Evolutionary conservation across 2,797 vertebrate species (phyloP).

Genomic region (Anabacerthia variegaticeps): DNA sequence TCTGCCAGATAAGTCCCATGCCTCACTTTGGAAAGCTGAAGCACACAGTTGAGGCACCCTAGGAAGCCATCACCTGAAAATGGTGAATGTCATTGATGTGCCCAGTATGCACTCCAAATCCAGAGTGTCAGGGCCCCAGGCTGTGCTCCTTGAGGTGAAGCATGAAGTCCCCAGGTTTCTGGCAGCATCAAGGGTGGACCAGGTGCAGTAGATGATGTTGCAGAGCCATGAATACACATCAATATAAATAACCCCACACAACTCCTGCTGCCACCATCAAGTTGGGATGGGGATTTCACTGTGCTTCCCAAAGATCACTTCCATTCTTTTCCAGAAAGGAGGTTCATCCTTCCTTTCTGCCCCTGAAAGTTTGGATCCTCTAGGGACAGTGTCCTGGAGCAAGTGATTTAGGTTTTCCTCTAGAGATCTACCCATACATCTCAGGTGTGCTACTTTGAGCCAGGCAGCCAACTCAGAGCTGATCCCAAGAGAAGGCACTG

Average conservation of each 20-base stretch:
- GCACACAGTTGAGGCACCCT: background rate
- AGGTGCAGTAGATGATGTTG: background rate
- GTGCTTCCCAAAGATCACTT: accelerated
- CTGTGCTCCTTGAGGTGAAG: background rate
- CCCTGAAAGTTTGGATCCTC: background rate
- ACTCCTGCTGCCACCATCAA: background rate
- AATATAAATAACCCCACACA: background rate
- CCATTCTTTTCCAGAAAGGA: background rate
- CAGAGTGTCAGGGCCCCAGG: background rate
- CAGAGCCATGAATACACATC: background rate
- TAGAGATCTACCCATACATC: background rate
- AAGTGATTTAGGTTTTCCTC: background rate
- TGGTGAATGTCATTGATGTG: background rate
- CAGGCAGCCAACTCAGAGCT: background rate
- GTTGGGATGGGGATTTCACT: accelerated
- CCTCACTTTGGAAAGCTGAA: background rate
- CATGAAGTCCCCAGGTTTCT: background rate
- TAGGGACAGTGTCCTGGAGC: background rate
- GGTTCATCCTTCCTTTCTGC: background rate
- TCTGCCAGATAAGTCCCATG: background rate
- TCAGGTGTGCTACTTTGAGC: background rate
- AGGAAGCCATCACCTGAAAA: background rate
- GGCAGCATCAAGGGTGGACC: background rate
- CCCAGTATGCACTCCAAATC: background rate
- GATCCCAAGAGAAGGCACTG: accelerated